These are phyloP conservation scores for Danio aesculapii DNA, from an alignment of 2,797 vertebrate genomes.

Conservation along the genomic window DNA sequence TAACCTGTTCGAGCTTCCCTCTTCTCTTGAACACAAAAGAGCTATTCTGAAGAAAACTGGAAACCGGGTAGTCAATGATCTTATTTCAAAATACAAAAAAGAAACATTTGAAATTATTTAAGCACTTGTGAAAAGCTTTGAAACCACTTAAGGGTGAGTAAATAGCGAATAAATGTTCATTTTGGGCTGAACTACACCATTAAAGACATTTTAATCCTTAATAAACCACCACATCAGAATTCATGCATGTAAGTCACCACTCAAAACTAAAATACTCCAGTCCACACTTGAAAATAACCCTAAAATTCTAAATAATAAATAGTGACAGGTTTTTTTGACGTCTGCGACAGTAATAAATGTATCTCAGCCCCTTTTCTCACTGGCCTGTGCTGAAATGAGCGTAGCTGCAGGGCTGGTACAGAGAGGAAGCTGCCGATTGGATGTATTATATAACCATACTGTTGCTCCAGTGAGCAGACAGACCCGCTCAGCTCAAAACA, in stretches of 20 bases:
- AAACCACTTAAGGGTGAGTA: too few species aligned
- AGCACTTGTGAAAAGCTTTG: too few species aligned
- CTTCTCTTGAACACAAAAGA: too few species aligned
- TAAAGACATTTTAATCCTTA: neutral
- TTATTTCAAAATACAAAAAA: too few species aligned
- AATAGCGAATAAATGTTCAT: too few species aligned
- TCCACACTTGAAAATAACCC: neutral
- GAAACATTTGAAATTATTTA: too few species aligned
- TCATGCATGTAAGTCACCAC: neutral
- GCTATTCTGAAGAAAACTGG: too few species aligned
- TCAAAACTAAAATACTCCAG: neutral
- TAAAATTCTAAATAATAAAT: neutral
- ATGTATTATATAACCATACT: constrained; percentile 54
- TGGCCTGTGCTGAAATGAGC: constrained; percentile 9
- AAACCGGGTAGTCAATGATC: too few species aligned
- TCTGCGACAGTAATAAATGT: constrained; percentile 19
- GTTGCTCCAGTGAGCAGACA: constrained; percentile 30
- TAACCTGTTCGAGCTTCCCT: too few species aligned
- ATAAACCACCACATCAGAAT: neutral
- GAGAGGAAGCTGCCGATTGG: constrained; percentile 45
- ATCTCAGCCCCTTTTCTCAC: constrained; percentile 1
- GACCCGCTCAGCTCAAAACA: constrained; percentile 22
- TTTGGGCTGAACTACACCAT: too few species aligned
- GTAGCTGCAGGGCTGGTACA: constrained; percentile 36
- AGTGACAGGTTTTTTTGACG: neutral